Percentiles rank a stretch among this genome's conserved stretches.
These are phyloP conservation scores for Oscheius sp. DNA, from an alignment of 2,888 invertebrate genomes.

Conservation along the genomic window DNA sequence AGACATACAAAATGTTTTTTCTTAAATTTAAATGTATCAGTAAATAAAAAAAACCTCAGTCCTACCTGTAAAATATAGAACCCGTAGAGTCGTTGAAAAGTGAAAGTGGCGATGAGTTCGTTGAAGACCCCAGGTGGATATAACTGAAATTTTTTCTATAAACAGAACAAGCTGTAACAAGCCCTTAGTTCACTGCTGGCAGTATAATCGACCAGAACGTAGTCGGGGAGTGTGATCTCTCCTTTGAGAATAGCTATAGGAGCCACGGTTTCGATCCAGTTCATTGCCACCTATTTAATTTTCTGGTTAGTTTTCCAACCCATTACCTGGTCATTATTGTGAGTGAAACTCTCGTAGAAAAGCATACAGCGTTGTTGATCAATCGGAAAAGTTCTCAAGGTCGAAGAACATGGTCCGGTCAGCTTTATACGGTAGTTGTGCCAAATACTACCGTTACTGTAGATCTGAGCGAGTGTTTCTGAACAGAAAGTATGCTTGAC, in stretches of 20 bases:
- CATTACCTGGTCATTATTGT: slow-evolving; percentile 67
- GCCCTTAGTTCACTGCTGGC: slow-evolving; percentile 65
- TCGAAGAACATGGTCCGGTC: slow-evolving; percentile 58
- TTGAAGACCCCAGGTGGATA: slow-evolving; percentile 73
- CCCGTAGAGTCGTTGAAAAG: slow-evolving; percentile 73
- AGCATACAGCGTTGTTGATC: slow-evolving; percentile 66
- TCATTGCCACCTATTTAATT: slow-evolving; percentile 64
- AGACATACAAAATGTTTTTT: no score
- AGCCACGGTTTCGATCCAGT: slow-evolving; percentile 65
- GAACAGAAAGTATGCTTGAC: neutral
- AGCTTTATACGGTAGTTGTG: slow-evolving; percentile 70
- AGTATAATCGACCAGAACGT: slow-evolving; percentile 69
- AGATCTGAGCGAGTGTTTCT: slow-evolving; percentile 51
- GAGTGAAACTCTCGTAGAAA: slow-evolving; percentile 72
- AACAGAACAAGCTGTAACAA: neutral
- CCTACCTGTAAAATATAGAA: slow-evolving; percentile 71
- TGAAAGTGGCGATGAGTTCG: slow-evolving; percentile 73
- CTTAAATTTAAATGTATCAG: no score
- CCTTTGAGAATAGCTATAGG: slow-evolving; percentile 72
- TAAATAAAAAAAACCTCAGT: no score
- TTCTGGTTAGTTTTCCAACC: neutral
- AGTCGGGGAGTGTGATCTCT: slow-evolving; percentile 73
- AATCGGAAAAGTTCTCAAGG: slow-evolving; percentile 55
- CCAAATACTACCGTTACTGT: slow-evolving; percentile 72
- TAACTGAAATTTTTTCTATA: slow-evolving; percentile 52